phyloP scores from a whole-genome alignment of 1,140 invertebrate genomes.

The Drosophila ogumai region DNA sequence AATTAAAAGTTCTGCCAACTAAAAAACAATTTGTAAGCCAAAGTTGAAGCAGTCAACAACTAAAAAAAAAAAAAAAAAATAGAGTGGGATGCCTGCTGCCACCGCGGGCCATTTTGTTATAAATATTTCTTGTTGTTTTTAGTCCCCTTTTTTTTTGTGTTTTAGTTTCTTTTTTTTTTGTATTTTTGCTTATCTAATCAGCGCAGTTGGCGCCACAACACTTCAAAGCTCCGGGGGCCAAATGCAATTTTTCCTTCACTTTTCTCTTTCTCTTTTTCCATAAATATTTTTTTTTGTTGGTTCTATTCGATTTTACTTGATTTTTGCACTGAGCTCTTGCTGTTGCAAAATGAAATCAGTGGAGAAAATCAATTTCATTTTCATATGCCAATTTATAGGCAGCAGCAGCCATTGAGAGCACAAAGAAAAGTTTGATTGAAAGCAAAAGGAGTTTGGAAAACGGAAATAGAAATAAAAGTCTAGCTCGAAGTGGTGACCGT shows the following conservation, averaged over 20 bases:
- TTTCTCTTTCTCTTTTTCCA: neutral
- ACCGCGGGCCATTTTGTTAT: conserved; percentile 38
- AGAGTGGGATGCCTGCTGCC: conserved; percentile 3
- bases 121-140: conserved; percentile 16
- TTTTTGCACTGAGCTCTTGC: conserved; percentile 4
- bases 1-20: conserved; percentile 79
- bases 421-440: conserved; percentile 23
- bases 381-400: conserved; percentile 67
- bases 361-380: conserved; percentile 66
- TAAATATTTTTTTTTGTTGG: neutral
- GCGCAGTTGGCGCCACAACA: conserved; percentile 62
- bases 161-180: conserved; percentile 11
- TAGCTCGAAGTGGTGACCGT: neutral
- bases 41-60: conserved; percentile 68
- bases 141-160: conserved; percentile 1
- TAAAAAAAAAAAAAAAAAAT: neutral
- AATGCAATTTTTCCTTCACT: conserved; percentile 42
- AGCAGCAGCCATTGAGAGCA: conserved; percentile 32
- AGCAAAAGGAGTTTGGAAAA: neutral
- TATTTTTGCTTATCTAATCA: conserved; percentile 75
- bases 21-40: conserved; percentile 81
- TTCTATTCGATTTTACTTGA: conserved; percentile 30
- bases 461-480: neutral
- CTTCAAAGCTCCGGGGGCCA: conserved; percentile 64
- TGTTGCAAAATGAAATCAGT: conserved; percentile 58